Conservation (phyloP, 2,888 invertebrate genomes). For the Amphipoea oculea region DNA sequence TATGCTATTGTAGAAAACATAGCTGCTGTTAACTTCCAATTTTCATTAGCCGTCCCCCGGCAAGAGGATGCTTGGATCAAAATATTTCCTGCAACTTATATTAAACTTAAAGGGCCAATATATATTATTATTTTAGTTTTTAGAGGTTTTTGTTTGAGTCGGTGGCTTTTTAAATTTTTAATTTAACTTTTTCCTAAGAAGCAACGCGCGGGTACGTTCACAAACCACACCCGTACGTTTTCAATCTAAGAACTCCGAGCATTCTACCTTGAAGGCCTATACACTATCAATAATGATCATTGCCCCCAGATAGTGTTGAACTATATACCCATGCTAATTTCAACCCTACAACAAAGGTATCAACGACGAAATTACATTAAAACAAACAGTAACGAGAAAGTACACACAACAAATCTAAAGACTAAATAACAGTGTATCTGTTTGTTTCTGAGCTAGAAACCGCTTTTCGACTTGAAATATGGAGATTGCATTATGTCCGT, state of each 20-base stretch:
- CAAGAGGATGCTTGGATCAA: too few relatives aligned
- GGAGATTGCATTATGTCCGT: slow-evolving; percentile 25
- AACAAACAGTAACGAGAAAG: slow-evolving; percentile 46
- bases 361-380: slow-evolving; percentile 31
- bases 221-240: slow-evolving; percentile 19
- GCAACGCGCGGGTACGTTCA: background rate
- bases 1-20: too few relatives aligned
- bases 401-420: slow-evolving; percentile 35
- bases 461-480: slow-evolving; percentile 55
- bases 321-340: slow-evolving; percentile 40
- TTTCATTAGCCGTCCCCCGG: too few relatives aligned
- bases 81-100: too few relatives aligned
- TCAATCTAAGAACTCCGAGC: slow-evolving; percentile 44
- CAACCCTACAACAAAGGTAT: background rate
- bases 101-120: too few relatives aligned
- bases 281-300: slow-evolving; percentile 58
- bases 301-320: slow-evolving; percentile 42
- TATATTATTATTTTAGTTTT: too few relatives aligned
- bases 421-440: slow-evolving; percentile 45
- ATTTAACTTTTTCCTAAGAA: too few relatives aligned
- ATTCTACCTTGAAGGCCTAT: slow-evolving; percentile 54
- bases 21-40: too few relatives aligned
- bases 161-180: too few relatives aligned
- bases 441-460: slow-evolving; percentile 54
- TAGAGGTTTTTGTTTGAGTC: too few relatives aligned